phyloP scores from a whole-genome alignment of 2,113 vertebrate species.

The Calcarius ornatus region DNA sequence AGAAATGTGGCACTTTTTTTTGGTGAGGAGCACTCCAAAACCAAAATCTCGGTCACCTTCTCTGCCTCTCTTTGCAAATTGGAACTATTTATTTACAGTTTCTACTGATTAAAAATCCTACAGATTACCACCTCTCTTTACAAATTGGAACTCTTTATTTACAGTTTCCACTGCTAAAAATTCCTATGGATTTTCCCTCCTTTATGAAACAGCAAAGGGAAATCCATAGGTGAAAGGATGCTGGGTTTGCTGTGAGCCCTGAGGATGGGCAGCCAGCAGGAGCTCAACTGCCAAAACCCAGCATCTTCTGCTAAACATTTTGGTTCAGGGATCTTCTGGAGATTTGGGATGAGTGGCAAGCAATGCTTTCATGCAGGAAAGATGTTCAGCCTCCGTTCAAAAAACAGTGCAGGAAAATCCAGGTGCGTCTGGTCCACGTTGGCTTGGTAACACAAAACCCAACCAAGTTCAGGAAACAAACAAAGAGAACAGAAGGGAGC shows the following conservation, averaged over 20 bases:
- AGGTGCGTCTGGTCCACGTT: fast-evolving
- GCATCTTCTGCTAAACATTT: not conserved
- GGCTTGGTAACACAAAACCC: not conserved
- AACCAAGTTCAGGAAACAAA: not conserved
- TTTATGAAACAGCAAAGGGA: not conserved
- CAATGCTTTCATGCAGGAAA: not conserved
- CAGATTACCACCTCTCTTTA: not conserved
- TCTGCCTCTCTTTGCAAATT: not conserved
- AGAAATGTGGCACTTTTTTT: not conserved
- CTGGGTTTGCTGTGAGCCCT: not conserved
- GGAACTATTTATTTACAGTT: not conserved
- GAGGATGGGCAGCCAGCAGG: not conserved
- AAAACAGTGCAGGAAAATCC: not conserved
- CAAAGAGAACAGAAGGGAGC: not conserved
- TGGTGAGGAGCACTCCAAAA: not conserved
- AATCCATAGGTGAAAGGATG: not conserved
- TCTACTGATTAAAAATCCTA: not conserved
- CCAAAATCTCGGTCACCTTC: not conserved
- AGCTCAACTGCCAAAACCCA: fast-evolving
- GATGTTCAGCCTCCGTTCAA: not conserved
- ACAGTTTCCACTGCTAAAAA: not conserved
- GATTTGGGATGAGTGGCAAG: not conserved
- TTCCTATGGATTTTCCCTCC: fast-evolving
- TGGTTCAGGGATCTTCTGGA: not conserved
- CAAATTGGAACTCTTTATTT: not conserved